Evolutionary conservation across 2,113 vertebrate species (phyloP).

Genomic region (Myiozetetes cayanensis): DNA sequence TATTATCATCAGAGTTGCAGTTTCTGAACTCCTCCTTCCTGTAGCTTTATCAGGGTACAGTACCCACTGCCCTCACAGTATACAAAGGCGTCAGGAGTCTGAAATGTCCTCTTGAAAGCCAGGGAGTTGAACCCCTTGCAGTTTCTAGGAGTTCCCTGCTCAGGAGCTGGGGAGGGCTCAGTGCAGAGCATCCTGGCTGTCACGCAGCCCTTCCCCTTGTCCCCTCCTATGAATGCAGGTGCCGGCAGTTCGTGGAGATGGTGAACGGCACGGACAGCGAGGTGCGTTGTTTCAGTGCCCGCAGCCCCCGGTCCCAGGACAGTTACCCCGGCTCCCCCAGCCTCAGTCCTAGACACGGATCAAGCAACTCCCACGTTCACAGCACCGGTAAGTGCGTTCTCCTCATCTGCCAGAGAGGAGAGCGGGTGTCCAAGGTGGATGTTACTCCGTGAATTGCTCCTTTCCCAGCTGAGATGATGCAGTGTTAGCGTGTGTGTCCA

Average conservation of each 20-base stretch:
- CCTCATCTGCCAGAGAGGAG: neutral
- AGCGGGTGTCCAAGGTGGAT: neutral
- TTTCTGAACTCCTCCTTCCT: neutral
- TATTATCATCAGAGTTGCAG: neutral
- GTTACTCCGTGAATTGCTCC: neutral
- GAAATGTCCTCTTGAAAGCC: neutral
- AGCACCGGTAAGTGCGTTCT: slow-evolving; percentile 78
- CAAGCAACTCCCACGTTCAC: slow-evolving; percentile 86
- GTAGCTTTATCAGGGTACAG: neutral
- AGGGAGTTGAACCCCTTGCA: neutral
- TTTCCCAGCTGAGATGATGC: neutral
- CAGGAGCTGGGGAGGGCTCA: neutral
- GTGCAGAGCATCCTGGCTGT: slow-evolving; percentile 9
- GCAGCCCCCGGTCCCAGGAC: slow-evolving; percentile 95
- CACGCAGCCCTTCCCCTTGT: neutral
- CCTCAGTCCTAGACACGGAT: slow-evolving; percentile 89
- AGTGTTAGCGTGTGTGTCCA: neutral
- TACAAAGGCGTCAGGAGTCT: neutral
- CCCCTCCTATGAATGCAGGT: slow-evolving; percentile 70
- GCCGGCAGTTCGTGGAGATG: slow-evolving; percentile 99
- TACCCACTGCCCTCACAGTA: neutral
- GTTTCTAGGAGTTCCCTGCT: neutral
- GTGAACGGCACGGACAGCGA: slow-evolving; percentile 98
- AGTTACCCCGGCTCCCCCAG: slow-evolving; percentile 92
- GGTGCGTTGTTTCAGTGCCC: slow-evolving; percentile 89